Base-by-base conservation (phyloP, 2,888 invertebrate genomes). In the Cephus sareptanus region DNA sequence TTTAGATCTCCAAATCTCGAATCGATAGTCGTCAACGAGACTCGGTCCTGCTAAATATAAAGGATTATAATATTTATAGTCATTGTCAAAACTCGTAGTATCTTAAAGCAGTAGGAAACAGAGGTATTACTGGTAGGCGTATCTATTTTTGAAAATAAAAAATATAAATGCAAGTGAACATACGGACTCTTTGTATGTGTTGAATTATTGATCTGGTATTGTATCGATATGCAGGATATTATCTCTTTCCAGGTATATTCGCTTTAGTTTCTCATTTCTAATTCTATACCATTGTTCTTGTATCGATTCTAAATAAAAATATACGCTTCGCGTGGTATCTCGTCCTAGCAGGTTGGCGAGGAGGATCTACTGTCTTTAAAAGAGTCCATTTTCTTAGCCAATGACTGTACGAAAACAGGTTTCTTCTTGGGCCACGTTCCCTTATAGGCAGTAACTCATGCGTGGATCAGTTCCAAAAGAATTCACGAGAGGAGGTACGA, bases 381-480 rank as follows among this genome's bases (percentile, higher is more conserved):
- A 13, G 30, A 34, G 6, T 15, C 71, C 31, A 71, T 71, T 71
- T 71, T 71, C 71, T 71, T 15, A 71, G 13, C 71, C 33, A 71
- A 34, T 71, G 71, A 71, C 71, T 71, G 30, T 71, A 71, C 71
- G 33, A 71, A 71, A 71, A 71, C 71, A 34, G 71, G 71, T 71
- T 71, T 34, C 56, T 56, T 56, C 23, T 56, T 23, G 56, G 23
- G 56, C 56, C 56, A 56, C 9, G 56, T 56, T 9, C 56, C 56
- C 56, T 23, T 56, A 56, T 23, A 56, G 56, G 56, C 56, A 56
- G 56, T 56, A 56, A 56, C 56, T 56, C 56, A 56, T 56, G 56
- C 56, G 15, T 56, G 56, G 23, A 56, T 56, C 23, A 23, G 56
- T 56, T 56, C 56, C 9, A 23, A 56, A 56, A 56, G 56, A 56